Evolutionary conservation across 2,797 vertebrate genomes (phyloP).

Genomic region (Saguinus oedipus): DNA sequence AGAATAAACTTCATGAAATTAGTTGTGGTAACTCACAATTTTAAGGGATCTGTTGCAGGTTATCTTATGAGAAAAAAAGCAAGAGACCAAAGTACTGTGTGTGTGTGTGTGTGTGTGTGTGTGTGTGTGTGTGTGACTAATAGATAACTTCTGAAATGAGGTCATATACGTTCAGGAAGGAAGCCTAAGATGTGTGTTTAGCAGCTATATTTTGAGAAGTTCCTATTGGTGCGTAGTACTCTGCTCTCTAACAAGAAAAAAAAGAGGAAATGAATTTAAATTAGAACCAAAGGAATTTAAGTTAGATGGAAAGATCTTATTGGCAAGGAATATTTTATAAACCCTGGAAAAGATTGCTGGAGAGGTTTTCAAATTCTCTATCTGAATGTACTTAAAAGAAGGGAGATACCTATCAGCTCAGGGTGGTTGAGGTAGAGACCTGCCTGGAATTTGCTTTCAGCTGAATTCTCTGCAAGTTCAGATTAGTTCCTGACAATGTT

Average conservation of each 20-base stretch:
- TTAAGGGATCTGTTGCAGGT: background rate
- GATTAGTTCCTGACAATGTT: conserved; percentile 43
- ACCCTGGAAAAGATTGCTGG: conserved; percentile 58
- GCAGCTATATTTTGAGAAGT: conserved; percentile 39
- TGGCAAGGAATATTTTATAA: conserved; percentile 60
- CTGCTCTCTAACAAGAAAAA: conserved; percentile 49
- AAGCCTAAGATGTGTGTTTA: conserved; percentile 39
- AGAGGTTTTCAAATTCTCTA: conserved; percentile 68
- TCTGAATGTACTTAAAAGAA: conserved; percentile 69
- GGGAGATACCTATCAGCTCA: conserved; percentile 66
- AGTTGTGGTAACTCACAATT: conserved; percentile 2
- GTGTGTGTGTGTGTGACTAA: background rate
- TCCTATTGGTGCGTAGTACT: background rate
- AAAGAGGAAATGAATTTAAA: conserved; percentile 68
- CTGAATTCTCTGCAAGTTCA: conserved; percentile 48
- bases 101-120: too few relatives aligned
- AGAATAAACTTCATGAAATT: conserved; percentile 14
- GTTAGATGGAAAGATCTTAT: conserved; percentile 67
- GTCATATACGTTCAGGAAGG: background rate
- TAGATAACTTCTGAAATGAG: background rate
- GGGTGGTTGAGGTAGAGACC: conserved; percentile 48
- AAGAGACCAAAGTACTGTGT: background rate
- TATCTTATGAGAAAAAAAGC: background rate
- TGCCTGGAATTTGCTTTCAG: conserved; percentile 66
- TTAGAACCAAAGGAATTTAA: conserved; percentile 70